phyloP scores from a whole-genome alignment of 2,888 invertebrate genomes.

The Ypsolopha sequella region DNA sequence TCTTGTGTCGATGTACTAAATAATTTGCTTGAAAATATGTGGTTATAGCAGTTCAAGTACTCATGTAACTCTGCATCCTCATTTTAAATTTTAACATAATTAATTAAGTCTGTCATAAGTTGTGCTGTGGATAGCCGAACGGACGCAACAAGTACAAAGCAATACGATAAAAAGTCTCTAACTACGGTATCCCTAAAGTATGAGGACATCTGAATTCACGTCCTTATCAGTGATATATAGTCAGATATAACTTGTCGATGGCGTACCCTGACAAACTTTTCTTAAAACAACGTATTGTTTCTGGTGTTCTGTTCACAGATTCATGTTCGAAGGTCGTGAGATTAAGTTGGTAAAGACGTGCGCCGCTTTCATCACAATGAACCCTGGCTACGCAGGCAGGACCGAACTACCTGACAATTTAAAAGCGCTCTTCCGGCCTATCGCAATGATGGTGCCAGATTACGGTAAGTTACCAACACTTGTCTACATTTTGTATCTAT shows the following conservation, averaged over 20 bases:
- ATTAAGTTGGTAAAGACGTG: conserved; percentile 85
- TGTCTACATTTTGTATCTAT: too few relatives aligned
- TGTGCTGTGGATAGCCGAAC: too few relatives aligned
- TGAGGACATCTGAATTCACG: too few relatives aligned
- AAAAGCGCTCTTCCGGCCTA: conserved; percentile 87
- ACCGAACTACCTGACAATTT: conserved; percentile 91
- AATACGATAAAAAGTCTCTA: too few relatives aligned
- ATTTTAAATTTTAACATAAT: too few relatives aligned
- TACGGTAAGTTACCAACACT: conserved; percentile 71
- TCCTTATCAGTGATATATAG: neutral
- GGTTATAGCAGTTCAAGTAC: too few relatives aligned
- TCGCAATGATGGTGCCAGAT: conserved; percentile 94
- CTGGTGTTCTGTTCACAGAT: conserved; percentile 54
- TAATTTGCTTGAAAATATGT: too few relatives aligned
- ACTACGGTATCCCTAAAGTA: too few relatives aligned
- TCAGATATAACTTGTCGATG: neutral
- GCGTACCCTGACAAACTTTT: neutral
- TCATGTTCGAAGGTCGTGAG: conserved; percentile 91
- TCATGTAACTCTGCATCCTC: too few relatives aligned
- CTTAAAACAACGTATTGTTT: neutral
- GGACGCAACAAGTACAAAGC: too few relatives aligned
- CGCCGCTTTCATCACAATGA: conserved; percentile 93
- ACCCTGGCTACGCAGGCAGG: conserved; percentile 91
- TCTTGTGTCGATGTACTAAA: too few relatives aligned
- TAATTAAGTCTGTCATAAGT: too few relatives aligned